These are phyloP conservation scores for Heterocephalus glaber DNA, from an alignment of 2,113 vertebrate species.

Conservation along the genomic window DNA sequence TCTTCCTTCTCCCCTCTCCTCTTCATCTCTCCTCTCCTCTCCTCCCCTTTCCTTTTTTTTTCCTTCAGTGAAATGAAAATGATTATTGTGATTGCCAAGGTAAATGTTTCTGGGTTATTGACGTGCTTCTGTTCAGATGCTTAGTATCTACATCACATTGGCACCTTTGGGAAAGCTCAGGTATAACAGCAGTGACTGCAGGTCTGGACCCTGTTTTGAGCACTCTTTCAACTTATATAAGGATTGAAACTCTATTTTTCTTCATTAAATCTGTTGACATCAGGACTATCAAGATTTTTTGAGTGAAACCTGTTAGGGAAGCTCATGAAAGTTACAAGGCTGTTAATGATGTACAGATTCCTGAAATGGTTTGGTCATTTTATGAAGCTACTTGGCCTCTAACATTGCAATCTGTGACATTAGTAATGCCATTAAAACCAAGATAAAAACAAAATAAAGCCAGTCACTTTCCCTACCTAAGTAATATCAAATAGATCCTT, in stretches of 20 bases:
- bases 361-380: neutral
- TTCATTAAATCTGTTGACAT: neutral
- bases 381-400: neutral
- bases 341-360: neutral
- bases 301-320: neutral
- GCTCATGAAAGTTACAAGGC: neutral
- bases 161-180: neutral
- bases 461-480: neutral
- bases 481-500: neutral
- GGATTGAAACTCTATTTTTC: neutral
- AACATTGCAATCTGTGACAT: neutral
- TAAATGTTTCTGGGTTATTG: neutral
- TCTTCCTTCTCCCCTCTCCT: neutral
- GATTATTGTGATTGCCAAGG: neutral
- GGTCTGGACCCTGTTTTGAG: neutral
- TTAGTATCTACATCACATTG: neutral
- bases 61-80: neutral
- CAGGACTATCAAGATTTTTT: neutral
- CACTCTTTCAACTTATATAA: neutral
- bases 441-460: neutral
- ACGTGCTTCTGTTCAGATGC: neutral
- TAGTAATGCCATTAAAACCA: neutral
- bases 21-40: rapidly evolving
- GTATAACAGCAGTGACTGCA: rapidly evolving
- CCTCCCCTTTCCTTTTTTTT: too few relatives aligned